phyloP scores from a whole-genome alignment of 2,888 invertebrate genomes.

The Volucella inanis region DNA sequence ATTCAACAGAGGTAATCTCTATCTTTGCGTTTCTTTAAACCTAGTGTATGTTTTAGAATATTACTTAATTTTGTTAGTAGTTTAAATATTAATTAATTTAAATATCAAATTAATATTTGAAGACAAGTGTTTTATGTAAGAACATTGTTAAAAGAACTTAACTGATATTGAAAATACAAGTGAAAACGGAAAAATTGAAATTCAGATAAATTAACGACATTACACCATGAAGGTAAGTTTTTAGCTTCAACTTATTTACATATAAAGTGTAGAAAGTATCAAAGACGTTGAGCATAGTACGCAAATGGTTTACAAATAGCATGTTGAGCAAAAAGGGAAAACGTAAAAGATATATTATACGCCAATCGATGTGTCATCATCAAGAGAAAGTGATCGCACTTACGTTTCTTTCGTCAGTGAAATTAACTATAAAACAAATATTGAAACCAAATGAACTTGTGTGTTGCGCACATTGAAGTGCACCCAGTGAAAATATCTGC shows the following conservation, averaged over 20 bases:
- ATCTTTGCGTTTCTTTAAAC: neutral
- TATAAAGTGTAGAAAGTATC: slow-evolving; percentile 21
- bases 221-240: slow-evolving; percentile 61
- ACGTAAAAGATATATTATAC: neutral
- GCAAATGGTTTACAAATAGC: neutral
- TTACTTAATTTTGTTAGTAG: neutral
- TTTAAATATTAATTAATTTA: neutral
- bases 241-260: neutral
- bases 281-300: neutral
- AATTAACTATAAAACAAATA: slow-evolving; percentile 43
- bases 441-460: neutral
- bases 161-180: slow-evolving; percentile 10
- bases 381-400: slow-evolving; percentile 64
- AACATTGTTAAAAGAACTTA: neutral
- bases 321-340: slow-evolving; percentile 1
- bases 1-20: slow-evolving; percentile 26
- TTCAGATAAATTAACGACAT: neutral
- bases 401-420: slow-evolving; percentile 59
- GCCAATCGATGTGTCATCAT: slow-evolving; percentile 61
- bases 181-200: neutral
- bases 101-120: neutral
- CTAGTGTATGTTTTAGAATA: neutral
- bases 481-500: slow-evolving; percentile 10
- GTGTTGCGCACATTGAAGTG: neutral
- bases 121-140: slow-evolving; percentile 15